phyloP scores from a whole-genome alignment of 1,140 invertebrate genomes.

The Neotoxoptera formosana region DNA sequence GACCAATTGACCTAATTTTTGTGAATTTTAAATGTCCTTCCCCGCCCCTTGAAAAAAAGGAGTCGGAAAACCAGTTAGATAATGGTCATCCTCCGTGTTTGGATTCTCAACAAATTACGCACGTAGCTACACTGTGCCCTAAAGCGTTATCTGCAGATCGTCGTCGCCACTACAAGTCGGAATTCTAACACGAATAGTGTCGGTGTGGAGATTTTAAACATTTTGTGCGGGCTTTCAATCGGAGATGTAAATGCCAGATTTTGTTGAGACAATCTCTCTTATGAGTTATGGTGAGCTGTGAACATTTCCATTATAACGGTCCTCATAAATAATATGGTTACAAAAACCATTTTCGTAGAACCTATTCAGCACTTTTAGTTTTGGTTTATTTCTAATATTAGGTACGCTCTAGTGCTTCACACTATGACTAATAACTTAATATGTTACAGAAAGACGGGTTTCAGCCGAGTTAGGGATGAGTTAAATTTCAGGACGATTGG shows the following conservation, averaged over 20 bases:
- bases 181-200: not conserved
- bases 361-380: not conserved
- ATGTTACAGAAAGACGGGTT: not conserved
- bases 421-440: not conserved
- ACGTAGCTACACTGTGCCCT: not conserved
- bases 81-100: not conserved
- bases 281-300: not conserved
- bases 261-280: not conserved
- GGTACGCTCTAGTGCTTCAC: not conserved
- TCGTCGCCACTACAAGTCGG: not conserved
- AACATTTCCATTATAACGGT: not conserved
- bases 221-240: not conserved
- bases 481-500: not conserved
- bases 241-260: not conserved
- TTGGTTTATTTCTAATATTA: not conserved
- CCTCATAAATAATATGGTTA: not conserved
- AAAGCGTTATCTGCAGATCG: not conserved
- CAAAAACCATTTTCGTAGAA: no score
- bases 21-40: slow-evolving; percentile 51
- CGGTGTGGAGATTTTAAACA: not conserved
- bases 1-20: slow-evolving; percentile 56
- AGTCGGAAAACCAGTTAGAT: slow-evolving; percentile 34
- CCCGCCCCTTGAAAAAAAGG: not conserved
- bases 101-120: slow-evolving; percentile 31
- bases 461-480: not conserved